Evolutionary conservation across 2,113 vertebrate genomes (phyloP), one percentile per base, ranked within the genome.

Genomic region (Psophia crepitans): DNA sequence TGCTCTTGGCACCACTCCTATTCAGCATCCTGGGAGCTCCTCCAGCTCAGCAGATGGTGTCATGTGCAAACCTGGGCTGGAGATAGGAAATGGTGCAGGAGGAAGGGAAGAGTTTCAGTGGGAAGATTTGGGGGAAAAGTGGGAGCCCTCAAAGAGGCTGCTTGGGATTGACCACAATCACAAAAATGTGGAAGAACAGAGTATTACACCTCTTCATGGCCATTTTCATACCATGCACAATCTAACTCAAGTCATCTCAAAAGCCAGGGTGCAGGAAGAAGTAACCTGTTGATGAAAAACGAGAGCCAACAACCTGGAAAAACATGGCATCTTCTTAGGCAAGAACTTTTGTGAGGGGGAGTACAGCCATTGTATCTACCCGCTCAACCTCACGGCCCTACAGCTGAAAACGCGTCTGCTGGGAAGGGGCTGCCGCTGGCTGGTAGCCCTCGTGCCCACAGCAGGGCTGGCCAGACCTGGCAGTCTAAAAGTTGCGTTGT

Each of bases 401-500:
- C n/a, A 43, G 37, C 65, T 48, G 33, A 54, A 79, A 71, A 85
- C 30, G 49, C 73, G 21, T 74, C 80, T 85, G 32, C 76, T 66
- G 74, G 71, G 78, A 75, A 90, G 48, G 84, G 48, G 54, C 39
- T 91, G 74, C 51, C 5, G 3, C n/a, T 82, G 54, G 56, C 58
- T 58, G 33, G 49, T 41, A 46, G 51, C 10, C n/a, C 56, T 60
- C 0, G 0, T 78, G 84, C 70, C 93, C 79, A 32, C 65, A 79
- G 95, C 41, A 78, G 71, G 78, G 78, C 80, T 83, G 80, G 77
- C 56, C 68, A 58, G 41, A 84, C 60, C 5, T 26, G 89, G 48
- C 85, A 73, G 39, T 39, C 76, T 46, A 41, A 75, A 79, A 86
- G 26, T 56, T 89, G 77, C 56, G 41, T 92, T 95, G 93, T 95